Evolutionary conservation across 2,113 vertebrate species (phyloP).

Genomic region (Platysteira castanea): DNA sequence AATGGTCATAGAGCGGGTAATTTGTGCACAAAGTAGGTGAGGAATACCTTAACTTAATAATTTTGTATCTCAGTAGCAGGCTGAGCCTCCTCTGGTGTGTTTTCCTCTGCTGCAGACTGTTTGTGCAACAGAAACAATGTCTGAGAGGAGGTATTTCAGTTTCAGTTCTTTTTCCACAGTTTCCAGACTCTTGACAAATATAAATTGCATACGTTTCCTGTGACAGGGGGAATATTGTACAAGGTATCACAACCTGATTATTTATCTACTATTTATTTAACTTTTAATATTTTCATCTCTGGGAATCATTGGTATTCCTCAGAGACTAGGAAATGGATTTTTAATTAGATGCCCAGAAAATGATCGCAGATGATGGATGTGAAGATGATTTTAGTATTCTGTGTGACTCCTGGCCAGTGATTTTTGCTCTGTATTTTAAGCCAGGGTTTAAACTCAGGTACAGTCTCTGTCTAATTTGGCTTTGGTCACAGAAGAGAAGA

Average conservation of each 20-base stretch:
- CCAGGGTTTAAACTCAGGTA: background rate
- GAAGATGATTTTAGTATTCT: background rate
- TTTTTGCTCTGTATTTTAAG: background rate
- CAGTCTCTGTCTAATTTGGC: background rate
- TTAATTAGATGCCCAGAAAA: background rate
- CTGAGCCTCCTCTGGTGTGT: background rate
- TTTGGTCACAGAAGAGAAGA: background rate
- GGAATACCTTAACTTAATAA: background rate
- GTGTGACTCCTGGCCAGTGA: background rate
- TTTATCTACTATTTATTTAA: conserved; percentile 2
- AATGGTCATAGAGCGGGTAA: background rate
- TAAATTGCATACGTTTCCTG: background rate
- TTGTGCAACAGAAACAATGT: background rate
- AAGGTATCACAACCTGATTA: background rate
- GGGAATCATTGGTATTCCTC: background rate
- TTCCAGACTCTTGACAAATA: background rate
- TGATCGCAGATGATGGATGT: background rate
- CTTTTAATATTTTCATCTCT: background rate
- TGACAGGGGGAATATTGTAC: background rate
- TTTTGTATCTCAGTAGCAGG: background rate
- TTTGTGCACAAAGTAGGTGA: background rate
- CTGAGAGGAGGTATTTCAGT: background rate
- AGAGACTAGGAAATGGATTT: conserved; percentile 17
- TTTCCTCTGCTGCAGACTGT: background rate
- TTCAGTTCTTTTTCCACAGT: background rate